Base-by-base conservation (phyloP, 2,888 invertebrate species). In the Neoscelio sp. region DNA sequence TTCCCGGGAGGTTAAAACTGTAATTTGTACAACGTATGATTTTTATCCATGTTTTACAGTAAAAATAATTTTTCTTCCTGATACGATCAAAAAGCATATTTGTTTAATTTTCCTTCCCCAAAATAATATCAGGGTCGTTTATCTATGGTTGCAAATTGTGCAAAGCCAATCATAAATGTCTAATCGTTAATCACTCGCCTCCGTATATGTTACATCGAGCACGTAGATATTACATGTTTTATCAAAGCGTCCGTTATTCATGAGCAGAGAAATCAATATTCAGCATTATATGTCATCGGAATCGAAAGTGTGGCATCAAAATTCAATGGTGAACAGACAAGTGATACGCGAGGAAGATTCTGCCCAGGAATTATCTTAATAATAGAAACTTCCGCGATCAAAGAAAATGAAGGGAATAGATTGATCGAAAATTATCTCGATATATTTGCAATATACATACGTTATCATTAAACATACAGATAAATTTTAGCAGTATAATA, bases 231-330 rank as follows among this genome's bases (percentile, higher is more conserved):
- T 65, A 65, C 65, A 65, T 65, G 52, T 65, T 52, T 65, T 54
- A 65, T 65, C 65, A 48, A 42, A 65, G 50, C 50, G 26, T 65
- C 20, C 8, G 44, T 67, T 67, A 67, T 54, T 65, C 65, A 67
- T 67, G 65, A 50, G 23, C 42, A 17, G 33, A 44, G 18, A 33
- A 67, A 67, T 67, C 65, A 67, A 67, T 67, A 67, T 67, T 67
- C 33, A 54, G 23, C 54, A 50, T 54, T 54, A 54, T 23, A 46
- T 54, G 54, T 67, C 54, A 67, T 67, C 67, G 20, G 52, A 67
- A 67, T 67, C 20, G 65, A 65, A 54, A 65, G 52, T 65, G 42
- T 42, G 23, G 18, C 30, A 54, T 52, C 42, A 65, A 65, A 65
- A 52, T 65, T 65, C 65, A 52, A 40, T 50, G 42, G 18, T 20